Conservation (phyloP, 1,140 invertebrate genomes). For the Papilio polyxenes region DNA sequence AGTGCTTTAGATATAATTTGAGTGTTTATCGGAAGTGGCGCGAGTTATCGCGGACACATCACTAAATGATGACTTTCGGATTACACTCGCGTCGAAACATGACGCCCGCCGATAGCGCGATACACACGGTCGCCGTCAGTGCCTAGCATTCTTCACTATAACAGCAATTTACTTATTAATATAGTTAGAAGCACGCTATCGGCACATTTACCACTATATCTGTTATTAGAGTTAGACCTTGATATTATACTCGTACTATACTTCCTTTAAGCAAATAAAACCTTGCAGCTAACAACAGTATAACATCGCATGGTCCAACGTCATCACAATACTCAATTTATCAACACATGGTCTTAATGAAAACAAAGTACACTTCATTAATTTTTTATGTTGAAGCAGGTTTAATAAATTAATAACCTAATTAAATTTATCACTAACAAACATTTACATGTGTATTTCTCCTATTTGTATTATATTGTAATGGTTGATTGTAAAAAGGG, state of each 20-base stretch:
- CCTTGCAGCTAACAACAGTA: not conserved
- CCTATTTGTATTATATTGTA: too few relatives aligned
- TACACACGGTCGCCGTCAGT: conserved; percentile 42
- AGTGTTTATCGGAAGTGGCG: conserved; percentile 56
- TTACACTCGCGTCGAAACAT: conserved; percentile 51
- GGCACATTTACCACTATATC: not conserved
- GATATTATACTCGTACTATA: not conserved
- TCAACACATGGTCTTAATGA: not conserved
- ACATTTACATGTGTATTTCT: too few relatives aligned
- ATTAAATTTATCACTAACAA: too few relatives aligned
- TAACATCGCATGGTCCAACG: not conserved
- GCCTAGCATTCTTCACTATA: not conserved
- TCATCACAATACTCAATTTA: conserved; percentile 12
- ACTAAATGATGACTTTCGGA: conserved; percentile 50
- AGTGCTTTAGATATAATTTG: conserved; percentile 49
- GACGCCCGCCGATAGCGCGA: conserved; percentile 42
- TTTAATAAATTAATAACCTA: too few relatives aligned
- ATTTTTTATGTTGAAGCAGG: not conserved
- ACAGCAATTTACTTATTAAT: not conserved
- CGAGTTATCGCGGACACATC: conserved; percentile 48
- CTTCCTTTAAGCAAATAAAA: not conserved
- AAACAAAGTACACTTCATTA: not conserved
- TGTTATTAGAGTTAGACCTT: not conserved
- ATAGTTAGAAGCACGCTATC: not conserved
- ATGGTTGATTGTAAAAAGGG: too few relatives aligned